A percentile compares a stretch with the other conserved stretches of the same genome.
phyloP scores from a whole-genome alignment of 1,140 invertebrate genomes.

The Dufourea novaeangliae region DNA sequence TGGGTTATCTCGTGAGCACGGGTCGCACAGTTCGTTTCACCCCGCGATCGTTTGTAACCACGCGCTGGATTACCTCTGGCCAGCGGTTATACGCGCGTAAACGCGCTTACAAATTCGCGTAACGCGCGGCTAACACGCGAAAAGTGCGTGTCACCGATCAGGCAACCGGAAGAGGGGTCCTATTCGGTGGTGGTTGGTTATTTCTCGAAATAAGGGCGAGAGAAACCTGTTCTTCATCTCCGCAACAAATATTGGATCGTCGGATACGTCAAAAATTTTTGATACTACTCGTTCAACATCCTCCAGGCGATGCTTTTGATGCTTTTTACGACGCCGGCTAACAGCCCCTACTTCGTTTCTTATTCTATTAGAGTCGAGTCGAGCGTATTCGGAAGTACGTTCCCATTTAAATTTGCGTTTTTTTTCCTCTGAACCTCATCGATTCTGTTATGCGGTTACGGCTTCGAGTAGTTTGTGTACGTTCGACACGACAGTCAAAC shows the following conservation, averaged over 20 bases:
- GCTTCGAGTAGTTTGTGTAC: not conserved
- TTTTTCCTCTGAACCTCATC: not conserved
- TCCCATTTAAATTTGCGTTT: not conserved
- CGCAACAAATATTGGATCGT: constrained; percentile 74
- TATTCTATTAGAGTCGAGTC: constrained; percentile 49
- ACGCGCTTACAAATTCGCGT: not conserved
- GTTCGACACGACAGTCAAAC: not conserved
- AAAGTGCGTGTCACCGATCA: not conserved
- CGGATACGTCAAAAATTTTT: constrained; percentile 71
- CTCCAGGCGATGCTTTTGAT: constrained; percentile 68
- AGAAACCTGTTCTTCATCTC: constrained; percentile 66
- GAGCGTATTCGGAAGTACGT: not conserved
- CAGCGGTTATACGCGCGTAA: not conserved
- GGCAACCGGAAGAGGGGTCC: not conserved
- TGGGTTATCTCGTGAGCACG: not conserved
- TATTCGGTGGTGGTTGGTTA: not conserved
- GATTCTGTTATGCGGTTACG: not conserved
- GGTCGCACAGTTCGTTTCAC: not conserved
- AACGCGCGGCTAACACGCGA: constrained; percentile 1
- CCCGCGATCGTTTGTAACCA: not conserved
- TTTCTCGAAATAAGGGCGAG: constrained; percentile 3
- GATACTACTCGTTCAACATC: constrained; percentile 75
- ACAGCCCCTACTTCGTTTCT: constrained; percentile 26
- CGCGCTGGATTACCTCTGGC: not conserved
- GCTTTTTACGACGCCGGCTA: constrained; percentile 33